Base-by-base conservation (phyloP, 2,888 invertebrate genomes). In the Hirtodrosophila alboralis region DNA sequence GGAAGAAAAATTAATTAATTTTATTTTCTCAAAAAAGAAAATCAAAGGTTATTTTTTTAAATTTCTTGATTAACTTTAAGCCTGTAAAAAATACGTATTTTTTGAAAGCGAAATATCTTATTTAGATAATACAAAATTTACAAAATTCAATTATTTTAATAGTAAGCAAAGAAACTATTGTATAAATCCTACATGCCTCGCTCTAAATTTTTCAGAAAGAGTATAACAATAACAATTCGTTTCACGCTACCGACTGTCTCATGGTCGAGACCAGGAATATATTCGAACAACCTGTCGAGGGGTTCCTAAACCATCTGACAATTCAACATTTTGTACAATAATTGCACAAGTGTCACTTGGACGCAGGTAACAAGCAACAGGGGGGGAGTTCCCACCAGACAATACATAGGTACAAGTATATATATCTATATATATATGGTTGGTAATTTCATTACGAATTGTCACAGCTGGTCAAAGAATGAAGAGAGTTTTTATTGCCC, bases 331-430 rank as follows among this genome's bases (percentile, higher is more conserved):
- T 56, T 57, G 56, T 57, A 54, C 64, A 44, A 58, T 75, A 77
- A 75, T 79, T 84, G 62, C 80, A 84, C 77, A 84, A 77, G 84
- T 80, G 84, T 80, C 69, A 63, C 76, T 66, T 69, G 71, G 64
- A 44, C 64, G 58, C 53, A 57, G 57, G 49, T 44, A 57, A 38
- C 43, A 44, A 14, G 26, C 33, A 31, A 5, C 48, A 48, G 53
- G 34, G 37, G 47, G 67, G 23, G 23, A 8, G 23, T 57, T 27
- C 30, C 9, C 28, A 9, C 6, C 23, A 23, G 4, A 27, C 26
- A 44, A 21, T 5, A 12, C 16, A 30, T 16, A 28, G 13, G 12
- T 23, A 38, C 23, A 2, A 16, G 2, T 51, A 27, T 9, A 7
- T 21, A 18, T 28, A 49, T 10, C 6, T 26, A 23, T 12, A 18